Conservation (phyloP, 1,140 invertebrate species). For the Adoxophyes honmai region DNA sequence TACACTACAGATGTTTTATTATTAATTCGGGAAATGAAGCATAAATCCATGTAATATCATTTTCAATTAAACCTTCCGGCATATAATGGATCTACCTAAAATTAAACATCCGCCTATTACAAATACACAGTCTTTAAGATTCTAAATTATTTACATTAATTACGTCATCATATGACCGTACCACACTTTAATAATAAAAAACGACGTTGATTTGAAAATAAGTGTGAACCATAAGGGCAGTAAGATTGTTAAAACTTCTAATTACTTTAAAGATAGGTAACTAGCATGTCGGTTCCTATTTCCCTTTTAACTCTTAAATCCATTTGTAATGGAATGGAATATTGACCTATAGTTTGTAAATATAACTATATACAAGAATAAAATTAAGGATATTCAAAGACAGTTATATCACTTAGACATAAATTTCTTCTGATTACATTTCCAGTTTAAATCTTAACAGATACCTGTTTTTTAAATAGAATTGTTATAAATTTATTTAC, state of each 20-base stretch:
- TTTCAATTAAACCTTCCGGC: not conserved
- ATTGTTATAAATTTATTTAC: constrained; percentile 21
- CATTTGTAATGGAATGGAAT: constrained; percentile 2
- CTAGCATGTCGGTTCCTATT: not conserved
- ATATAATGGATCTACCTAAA: not conserved
- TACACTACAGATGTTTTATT: not conserved
- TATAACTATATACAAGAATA: constrained; percentile 5
- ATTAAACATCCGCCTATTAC: constrained; percentile 29
- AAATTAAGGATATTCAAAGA: not conserved
- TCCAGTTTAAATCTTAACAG: constrained; percentile 17
- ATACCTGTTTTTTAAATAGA: constrained; percentile 20
- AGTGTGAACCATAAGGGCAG: not conserved
- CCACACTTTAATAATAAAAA: constrained; percentile 12
- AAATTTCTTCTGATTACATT: not conserved
- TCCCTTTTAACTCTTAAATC: not conserved
- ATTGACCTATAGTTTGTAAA: not conserved
- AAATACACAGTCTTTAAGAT: constrained; percentile 65
- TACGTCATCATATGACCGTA: constrained; percentile 33
- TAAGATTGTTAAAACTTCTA: constrained; percentile 6
- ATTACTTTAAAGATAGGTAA: constrained; percentile 8
- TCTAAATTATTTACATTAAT: constrained; percentile 61
- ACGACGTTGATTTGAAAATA: not conserved
- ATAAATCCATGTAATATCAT: not conserved
- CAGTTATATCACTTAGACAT: not conserved
- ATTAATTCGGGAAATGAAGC: not conserved